These are phyloP conservation scores for Exaiptasia diaphana DNA, from an alignment of 64 coral and sea anemone species.

Conservation along the genomic window DNA sequence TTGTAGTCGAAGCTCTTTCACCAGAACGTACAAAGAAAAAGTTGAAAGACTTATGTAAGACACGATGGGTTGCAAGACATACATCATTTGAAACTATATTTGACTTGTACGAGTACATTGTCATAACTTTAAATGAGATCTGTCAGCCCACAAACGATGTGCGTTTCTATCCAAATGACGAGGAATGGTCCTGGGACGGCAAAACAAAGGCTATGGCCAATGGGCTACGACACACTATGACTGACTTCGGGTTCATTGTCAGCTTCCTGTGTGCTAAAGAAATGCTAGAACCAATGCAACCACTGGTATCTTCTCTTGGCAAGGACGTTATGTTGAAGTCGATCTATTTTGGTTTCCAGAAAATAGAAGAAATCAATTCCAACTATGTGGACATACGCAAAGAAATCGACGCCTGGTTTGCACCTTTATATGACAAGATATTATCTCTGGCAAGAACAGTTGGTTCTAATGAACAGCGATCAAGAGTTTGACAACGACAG, in stretches of 20 bases:
- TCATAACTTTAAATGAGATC: conserved; percentile 32
- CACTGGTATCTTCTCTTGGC: conserved; percentile 33
- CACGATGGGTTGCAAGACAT: too few relatives aligned
- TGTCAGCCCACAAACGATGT: not conserved
- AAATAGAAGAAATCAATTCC: conserved; percentile 22
- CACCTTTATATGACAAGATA: conserved; percentile 12
- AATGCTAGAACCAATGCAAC: conserved; percentile 52
- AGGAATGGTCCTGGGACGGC: not conserved
- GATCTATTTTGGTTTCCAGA: conserved; percentile 48
- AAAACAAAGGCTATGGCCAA: not conserved
- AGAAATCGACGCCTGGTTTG: conserved; percentile 26
- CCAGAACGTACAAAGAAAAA: conserved; percentile 21
- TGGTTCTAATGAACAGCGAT: conserved; percentile 14
- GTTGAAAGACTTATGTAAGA: conserved; percentile 39
- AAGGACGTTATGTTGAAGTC: not conserved
- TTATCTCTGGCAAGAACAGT: conserved; percentile 12
- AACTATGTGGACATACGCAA: conserved; percentile 10
- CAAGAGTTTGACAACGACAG: conserved; percentile 36
- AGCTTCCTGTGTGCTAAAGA: conserved; percentile 35
- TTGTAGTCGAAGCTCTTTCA: conserved; percentile 23
- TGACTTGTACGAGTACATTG: not conserved
- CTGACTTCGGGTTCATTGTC: conserved; percentile 10
- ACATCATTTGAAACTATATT: not conserved
- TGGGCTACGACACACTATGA: not conserved
- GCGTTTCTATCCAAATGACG: not conserved